Evolutionary conservation across 92 coral and sea anemone genomes (phyloP).

Genomic region (Parazoanthus atlanticus): DNA sequence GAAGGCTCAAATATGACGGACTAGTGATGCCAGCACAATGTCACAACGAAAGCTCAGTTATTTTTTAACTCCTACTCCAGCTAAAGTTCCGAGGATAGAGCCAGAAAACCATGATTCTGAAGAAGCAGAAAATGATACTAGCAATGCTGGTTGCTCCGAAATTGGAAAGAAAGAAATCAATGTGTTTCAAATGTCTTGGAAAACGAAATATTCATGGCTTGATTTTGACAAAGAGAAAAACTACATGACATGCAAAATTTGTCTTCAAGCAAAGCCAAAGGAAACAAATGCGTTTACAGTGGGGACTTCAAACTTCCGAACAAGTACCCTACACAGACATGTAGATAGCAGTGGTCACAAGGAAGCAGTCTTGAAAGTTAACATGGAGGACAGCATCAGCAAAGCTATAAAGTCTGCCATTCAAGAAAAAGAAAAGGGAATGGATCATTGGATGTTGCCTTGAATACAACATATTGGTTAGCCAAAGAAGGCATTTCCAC

Average conservation of each 20-base stretch:
- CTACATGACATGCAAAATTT: slow-evolving; percentile 23
- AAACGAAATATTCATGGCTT: slow-evolving; percentile 38
- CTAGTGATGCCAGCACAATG: slow-evolving; percentile 28
- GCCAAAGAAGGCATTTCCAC: too few relatives aligned
- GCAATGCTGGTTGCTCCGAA: slow-evolving; percentile 37
- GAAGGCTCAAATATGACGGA: slow-evolving; percentile 8
- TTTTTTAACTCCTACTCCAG: slow-evolving; percentile 32
- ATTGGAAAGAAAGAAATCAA: slow-evolving; percentile 34
- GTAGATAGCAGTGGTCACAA: slow-evolving; percentile 35
- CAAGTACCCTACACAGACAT: slow-evolving; percentile 24
- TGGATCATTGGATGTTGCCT: slow-evolving; percentile 38
- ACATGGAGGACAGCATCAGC: slow-evolving; percentile 18
- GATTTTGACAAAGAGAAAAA: slow-evolving; percentile 37
- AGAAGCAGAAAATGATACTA: slow-evolving; percentile 37
- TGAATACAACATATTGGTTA: slow-evolving; percentile 44
- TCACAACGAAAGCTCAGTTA: slow-evolving; percentile 25
- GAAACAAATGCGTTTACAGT: too few relatives aligned
- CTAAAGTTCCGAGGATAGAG: slow-evolving; percentile 40
- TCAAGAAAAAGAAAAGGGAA: slow-evolving; percentile 45
- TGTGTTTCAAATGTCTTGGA: slow-evolving; percentile 39
- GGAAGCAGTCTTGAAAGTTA: slow-evolving; percentile 37
- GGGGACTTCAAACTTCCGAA: slow-evolving; percentile 21
- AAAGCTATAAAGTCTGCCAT: slow-evolving; percentile 22
- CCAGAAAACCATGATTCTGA: slow-evolving; percentile 5
- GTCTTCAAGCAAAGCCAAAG: too few relatives aligned